Percentiles rank a stretch among this genome's conserved stretches.
Evolutionary conservation across 2,888 invertebrate genomes (phyloP).

Genomic region (Dryobotodes eremita): DNA sequence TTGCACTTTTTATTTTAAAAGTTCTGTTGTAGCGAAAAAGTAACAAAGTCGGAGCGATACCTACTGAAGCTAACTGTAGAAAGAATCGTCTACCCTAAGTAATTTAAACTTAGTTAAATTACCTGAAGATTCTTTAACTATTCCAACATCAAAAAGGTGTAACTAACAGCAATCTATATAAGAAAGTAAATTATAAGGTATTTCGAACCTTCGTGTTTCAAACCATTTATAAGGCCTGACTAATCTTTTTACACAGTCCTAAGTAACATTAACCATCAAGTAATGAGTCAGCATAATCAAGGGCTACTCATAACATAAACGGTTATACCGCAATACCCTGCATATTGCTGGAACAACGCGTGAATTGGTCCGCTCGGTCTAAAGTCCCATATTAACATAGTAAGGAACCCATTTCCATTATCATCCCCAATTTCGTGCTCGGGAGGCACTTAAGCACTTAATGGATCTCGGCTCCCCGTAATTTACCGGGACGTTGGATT

Average conservation of each 20-base stretch:
- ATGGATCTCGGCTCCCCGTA: constrained; percentile 89
- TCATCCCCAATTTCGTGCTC: constrained; percentile 90
- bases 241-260: constrained; percentile 58
- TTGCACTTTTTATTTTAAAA: constrained; percentile 12
- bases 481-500: constrained; percentile 89
- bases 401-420: constrained; percentile 89
- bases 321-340: constrained; percentile 72
- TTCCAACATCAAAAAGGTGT: neutral
- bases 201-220: neutral
- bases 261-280: constrained; percentile 54
- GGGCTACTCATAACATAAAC: constrained; percentile 74
- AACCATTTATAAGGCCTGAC: constrained; percentile 24
- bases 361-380: constrained; percentile 82
- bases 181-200: neutral
- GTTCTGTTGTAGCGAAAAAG: neutral
- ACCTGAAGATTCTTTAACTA: neutral
- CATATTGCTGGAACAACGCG: constrained; percentile 82
- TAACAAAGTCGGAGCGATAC: neutral
- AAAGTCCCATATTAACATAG: constrained; percentile 88
- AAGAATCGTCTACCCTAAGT: neutral
- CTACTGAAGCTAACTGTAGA: neutral
- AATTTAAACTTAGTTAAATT: neutral
- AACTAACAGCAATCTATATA: constrained; percentile 4
- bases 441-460: constrained; percentile 90
- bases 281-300: constrained; percentile 69